Percentiles rank a stretch among this genome's conserved stretches.
phyloP scores from a whole-genome alignment of 2,888 invertebrate genomes.

The Dione juno region DNA sequence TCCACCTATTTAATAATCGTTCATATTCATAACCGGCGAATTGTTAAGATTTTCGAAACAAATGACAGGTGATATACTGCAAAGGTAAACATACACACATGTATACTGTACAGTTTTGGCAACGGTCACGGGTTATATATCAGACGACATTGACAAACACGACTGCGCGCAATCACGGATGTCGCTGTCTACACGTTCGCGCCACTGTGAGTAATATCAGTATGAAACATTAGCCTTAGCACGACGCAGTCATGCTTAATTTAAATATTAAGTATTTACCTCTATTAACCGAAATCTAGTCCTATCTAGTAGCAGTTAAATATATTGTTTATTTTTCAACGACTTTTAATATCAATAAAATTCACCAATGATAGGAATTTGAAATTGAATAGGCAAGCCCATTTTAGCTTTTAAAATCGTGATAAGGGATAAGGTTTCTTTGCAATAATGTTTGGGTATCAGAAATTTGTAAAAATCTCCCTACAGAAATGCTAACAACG shows the following conservation, averaged over 20 bases:
- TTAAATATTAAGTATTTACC: constrained; percentile 8
- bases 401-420: too few species aligned
- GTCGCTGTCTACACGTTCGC: constrained; percentile 71
- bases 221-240: constrained; percentile 27
- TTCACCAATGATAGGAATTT: not conserved
- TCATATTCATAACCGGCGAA: not conserved
- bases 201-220: constrained; percentile 68
- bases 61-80: constrained; percentile 41
- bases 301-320: too few species aligned
- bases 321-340: not conserved
- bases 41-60: constrained; percentile 24
- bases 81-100: constrained; percentile 61
- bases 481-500: too few species aligned
- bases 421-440: too few species aligned
- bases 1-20: too few species aligned
- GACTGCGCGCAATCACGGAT: constrained; percentile 66
- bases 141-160: constrained; percentile 73
- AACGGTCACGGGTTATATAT: constrained; percentile 65
- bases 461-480: too few species aligned
- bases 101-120: constrained; percentile 66
- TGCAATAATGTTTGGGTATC: too few species aligned
- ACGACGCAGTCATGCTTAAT: not conserved
- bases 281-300: not conserved
- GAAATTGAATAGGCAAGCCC: not conserved
- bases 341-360: not conserved